These are phyloP conservation scores for Pollenia labialis DNA, from an alignment of 2,888 invertebrate genomes.

Conservation along the genomic window DNA sequence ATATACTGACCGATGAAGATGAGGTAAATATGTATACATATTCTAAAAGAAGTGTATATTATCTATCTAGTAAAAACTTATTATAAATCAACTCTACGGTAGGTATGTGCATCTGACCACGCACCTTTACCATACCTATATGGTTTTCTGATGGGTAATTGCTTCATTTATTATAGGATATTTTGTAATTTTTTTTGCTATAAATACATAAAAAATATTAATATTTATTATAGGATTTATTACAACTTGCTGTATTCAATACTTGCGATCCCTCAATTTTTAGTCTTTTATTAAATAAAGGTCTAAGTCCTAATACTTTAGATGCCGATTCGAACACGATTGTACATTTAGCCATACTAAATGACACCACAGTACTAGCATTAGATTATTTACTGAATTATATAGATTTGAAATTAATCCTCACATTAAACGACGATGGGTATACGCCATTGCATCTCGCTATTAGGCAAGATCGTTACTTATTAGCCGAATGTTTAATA, in stretches of 20 bases:
- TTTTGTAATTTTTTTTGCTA: neutral
- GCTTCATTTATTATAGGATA: neutral
- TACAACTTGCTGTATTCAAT: slow-evolving; percentile 78
- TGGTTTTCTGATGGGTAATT: neutral
- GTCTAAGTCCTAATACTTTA: slow-evolving; percentile 76
- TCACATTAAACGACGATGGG: slow-evolving; percentile 80
- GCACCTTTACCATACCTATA: neutral
- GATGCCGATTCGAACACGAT: slow-evolving; percentile 80
- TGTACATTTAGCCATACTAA: slow-evolving; percentile 80
- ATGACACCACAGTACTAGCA: slow-evolving; percentile 77
- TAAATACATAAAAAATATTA: neutral
- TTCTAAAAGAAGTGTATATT: neutral
- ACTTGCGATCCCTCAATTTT: slow-evolving; percentile 77
- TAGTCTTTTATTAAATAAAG: slow-evolving; percentile 76
- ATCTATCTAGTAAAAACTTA: neutral
- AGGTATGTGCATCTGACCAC: too few relatives aligned
- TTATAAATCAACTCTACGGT: too few relatives aligned
- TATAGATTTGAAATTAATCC: slow-evolving; percentile 78
- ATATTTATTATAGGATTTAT: slow-evolving; percentile 75
- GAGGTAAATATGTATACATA: slow-evolving; percentile 75
- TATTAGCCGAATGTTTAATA: slow-evolving; percentile 79
- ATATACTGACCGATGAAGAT: slow-evolving; percentile 76
- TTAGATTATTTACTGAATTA: slow-evolving; percentile 76
- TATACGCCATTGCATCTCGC: slow-evolving; percentile 81
- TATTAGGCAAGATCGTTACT: slow-evolving; percentile 78